Conservation (phyloP, 1,140 invertebrate species). For the Portunus trituberculatus region DNA sequence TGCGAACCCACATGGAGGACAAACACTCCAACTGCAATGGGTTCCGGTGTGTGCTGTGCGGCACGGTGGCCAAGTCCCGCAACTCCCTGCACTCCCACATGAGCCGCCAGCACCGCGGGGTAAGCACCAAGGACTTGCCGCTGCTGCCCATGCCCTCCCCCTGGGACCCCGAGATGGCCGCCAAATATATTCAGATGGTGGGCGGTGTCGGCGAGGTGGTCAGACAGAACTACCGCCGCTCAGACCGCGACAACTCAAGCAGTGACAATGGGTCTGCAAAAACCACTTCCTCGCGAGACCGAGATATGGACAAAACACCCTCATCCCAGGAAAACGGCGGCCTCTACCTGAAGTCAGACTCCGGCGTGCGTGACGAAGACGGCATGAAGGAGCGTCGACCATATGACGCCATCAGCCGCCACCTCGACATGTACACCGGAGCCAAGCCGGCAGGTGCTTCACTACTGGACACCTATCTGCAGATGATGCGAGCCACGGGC, state of each 20-base stretch:
- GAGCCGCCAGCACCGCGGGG: conserved; percentile 94
- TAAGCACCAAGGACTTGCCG: conserved; percentile 94
- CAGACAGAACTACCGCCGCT: conserved; percentile 73
- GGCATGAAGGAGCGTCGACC: conserved; percentile 72
- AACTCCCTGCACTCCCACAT: conserved; percentile 96
- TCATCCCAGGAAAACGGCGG: conserved; percentile 77
- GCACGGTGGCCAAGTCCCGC: conserved; percentile 93
- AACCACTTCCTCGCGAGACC: conserved; percentile 47
- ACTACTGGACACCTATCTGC: conserved; percentile 78
- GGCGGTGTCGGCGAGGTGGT: conserved; percentile 77
- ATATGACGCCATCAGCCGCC: conserved; percentile 74
- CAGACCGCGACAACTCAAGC: conserved; percentile 66
- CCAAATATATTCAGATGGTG: conserved; percentile 78
- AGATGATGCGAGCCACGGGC: conserved; percentile 78
- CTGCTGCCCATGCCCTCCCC: conserved; percentile 94
- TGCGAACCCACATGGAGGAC: conserved; percentile 93
- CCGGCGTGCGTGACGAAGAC: conserved; percentile 55
- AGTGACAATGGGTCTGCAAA: conserved; percentile 70
- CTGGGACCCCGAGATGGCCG: conserved; percentile 92
- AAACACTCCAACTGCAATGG: conserved; percentile 95
- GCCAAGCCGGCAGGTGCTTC: conserved; percentile 72
- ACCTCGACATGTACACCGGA: conserved; percentile 74
- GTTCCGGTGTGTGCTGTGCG: conserved; percentile 93
- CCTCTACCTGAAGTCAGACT: conserved; percentile 70
- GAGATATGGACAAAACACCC: conserved; percentile 69